Evolutionary conservation across 2,888 invertebrate genomes (phyloP), one percentile per base, ranked within the genome.

Genomic region (Blera fallax): DNA sequence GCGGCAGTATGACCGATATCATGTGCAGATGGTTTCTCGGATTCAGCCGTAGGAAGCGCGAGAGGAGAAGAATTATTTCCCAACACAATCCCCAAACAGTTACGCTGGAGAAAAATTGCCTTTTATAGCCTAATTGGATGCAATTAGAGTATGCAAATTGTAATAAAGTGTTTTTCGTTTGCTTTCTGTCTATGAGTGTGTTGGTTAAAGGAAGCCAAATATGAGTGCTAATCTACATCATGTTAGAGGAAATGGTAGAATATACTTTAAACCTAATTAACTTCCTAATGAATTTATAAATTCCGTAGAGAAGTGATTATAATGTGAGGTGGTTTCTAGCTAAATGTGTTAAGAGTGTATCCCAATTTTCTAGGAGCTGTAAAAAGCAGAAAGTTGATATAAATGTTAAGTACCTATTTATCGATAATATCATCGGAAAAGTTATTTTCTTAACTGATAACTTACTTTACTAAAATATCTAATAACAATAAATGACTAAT

Each of bases 121-220:
- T 79, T 69, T 83, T 45, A 48, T 69, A 73, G 43, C 69, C 54
- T 83, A 83, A 83, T 83, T 83, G 83, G 78, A 56, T 79, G 83
- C 83, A 83, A 83, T 83, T 83, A 83, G 78, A 56, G 73, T 73
- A 83, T 83, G 83, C 83, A 83, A 83, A 83, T 78, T 79, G 83
- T 83, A 78, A 78, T 69, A 83, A 77, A 83, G 48, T 73, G 78
- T 69, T 83, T 69, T 69, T 40, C 32, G 67, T 56, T n/a, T n/a
- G 45, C 27, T 60, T 58, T 45, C 21, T 43, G 40, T 29, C 37
- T 29, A 18, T 43, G 14, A 29, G 52, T 43, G 50, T 37, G 73
- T 24, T 52, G 43, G 32, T 16, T 43, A 52, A 77, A 65, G 70
- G 21, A 24, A 29, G 16, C 60, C 54, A 48, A 27, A 52, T 34